Evolutionary conservation across 2,888 invertebrate species (phyloP), one percentile per base, ranked within the genome.

Genomic region (Xanthostigma xanthostigma): DNA sequence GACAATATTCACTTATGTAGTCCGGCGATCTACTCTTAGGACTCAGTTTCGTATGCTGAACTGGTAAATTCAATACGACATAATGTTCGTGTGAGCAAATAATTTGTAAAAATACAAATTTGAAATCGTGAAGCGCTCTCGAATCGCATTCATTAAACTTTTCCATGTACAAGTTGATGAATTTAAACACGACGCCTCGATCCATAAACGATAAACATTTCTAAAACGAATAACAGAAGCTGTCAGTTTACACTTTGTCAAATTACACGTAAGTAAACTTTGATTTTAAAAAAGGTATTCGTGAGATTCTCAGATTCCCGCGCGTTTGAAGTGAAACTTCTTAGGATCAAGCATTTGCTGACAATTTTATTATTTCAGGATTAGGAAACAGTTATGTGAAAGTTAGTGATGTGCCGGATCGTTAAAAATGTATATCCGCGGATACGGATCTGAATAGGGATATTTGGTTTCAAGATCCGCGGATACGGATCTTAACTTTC

Each of bases 61-160:
- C 75, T 5, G 96, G 96, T 60, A 96, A 74, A 67, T 93, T 94
- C 59, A 96, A 82, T 0, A 91, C 86, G 45, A 96, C 81, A 63
- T 84, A 96, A 66, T 97, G 95, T 64, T 97, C 96, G 62, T 97
- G 95, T 36, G 84, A 84, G 62, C 90, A 91, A 42, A 97, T 79
- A 41, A 90, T 85, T 66, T 88, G 87, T 44, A 97, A 70, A 63
- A 96, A 93, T 50, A 85, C 83, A 62, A 93, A 90, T 70, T 95
- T 96, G 65, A 86, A 89, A 59, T 92, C 90, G 59, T 92, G 87
- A 35, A 95, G 69, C 1, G 81, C 74, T 62, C 90, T 78, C 0
- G 77, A 73, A 67, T 92, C 92, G 34, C 86, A 87, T 0, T 84
- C 77, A 52, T 81, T 81, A 65, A 93, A 92, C 61, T 86, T 85